phyloP scores from a whole-genome alignment of 2,797 vertebrate species.

The Premnoplex brunnescens region DNA sequence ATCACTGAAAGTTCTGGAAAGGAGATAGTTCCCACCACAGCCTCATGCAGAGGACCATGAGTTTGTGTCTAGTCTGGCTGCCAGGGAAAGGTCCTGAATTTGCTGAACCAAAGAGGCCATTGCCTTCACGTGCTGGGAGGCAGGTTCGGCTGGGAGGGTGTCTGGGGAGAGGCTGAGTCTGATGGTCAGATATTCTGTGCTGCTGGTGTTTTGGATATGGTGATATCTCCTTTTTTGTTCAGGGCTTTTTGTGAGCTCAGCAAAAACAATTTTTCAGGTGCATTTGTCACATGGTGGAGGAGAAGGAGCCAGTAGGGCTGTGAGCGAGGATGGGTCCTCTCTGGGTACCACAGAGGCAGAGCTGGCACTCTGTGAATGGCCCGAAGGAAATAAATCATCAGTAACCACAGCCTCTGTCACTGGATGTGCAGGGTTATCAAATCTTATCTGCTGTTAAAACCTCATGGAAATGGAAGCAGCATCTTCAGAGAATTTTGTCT shows the following conservation, averaged over 20 bases:
- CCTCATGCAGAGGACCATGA: neutral
- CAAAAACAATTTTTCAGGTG: neutral
- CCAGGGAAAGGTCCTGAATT: neutral
- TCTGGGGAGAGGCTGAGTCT: neutral
- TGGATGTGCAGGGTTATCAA: neutral
- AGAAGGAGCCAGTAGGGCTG: neutral
- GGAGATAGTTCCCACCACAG: neutral
- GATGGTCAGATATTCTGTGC: neutral
- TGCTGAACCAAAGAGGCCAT: neutral
- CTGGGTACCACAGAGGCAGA: neutral
- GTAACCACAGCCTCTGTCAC: neutral
- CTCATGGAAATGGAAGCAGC: neutral
- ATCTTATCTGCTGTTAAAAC: neutral
- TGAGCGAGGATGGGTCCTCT: accelerated
- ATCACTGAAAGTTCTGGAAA: neutral
- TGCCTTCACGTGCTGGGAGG: neutral
- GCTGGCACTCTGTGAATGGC: neutral
- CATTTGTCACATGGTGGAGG: neutral
- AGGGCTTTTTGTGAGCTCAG: neutral
- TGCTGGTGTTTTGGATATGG: neutral
- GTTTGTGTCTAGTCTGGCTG: neutral
- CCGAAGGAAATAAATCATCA: neutral
- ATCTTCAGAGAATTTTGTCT: neutral
- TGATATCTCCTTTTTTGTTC: neutral
- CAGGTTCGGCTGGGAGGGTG: neutral